A percentile compares a stretch with the other conserved stretches of the same genome.
Conservation (phyloP, 2,888 invertebrate species). For the Petrolisthes manimaculis region DNA sequence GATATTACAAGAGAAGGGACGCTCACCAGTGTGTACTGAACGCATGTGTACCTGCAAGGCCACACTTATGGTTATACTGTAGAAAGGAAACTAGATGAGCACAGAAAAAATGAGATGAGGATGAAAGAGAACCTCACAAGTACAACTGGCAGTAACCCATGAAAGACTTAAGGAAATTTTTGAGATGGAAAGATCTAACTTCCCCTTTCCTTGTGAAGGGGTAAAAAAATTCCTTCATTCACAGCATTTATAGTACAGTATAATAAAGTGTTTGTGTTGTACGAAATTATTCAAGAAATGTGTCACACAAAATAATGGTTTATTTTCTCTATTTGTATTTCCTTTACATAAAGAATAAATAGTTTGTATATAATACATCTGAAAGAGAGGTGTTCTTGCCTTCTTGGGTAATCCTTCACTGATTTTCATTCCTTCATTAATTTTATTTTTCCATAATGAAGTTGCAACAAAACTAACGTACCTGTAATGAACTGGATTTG, state of each 20-base stretch:
- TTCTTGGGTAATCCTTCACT: background rate
- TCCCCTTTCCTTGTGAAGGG: too few species aligned
- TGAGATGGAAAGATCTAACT: too few species aligned
- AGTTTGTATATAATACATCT: background rate
- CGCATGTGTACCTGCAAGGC: slow-evolving; percentile 36
- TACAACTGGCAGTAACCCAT: background rate
- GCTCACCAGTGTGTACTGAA: slow-evolving; percentile 45
- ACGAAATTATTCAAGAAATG: too few species aligned
- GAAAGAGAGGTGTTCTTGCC: background rate
- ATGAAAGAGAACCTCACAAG: background rate
- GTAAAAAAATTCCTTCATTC: too few species aligned
- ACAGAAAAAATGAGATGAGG: background rate
- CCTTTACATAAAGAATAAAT: too few species aligned
- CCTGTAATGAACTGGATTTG: slow-evolving; percentile 40
- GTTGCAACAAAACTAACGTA: background rate
- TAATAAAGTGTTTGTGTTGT: too few species aligned
- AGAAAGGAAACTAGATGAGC: too few species aligned
- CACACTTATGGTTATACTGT: background rate
- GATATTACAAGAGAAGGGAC: slow-evolving; percentile 33
- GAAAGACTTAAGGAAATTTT: too few species aligned
- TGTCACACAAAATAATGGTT: too few species aligned
- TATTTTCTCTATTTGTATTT: too few species aligned
- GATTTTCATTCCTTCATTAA: background rate
- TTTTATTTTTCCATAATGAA: background rate
- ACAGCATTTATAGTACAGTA: too few species aligned